Conservation (phyloP, 2,888 invertebrate species). For the Heliconius ismenius region DNA sequence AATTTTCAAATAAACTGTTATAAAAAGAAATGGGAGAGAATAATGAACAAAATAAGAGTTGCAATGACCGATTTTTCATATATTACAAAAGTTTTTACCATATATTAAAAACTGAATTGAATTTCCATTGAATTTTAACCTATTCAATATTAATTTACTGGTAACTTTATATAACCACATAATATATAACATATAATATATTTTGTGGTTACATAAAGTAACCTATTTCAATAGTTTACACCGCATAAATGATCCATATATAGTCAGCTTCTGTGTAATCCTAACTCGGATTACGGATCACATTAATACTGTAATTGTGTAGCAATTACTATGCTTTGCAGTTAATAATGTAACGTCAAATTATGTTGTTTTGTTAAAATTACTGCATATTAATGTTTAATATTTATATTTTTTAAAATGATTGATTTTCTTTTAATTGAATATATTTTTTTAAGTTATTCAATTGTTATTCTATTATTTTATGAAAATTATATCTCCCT, state of each 20-base stretch:
- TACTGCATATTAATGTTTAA: background rate
- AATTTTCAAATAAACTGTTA: no score
- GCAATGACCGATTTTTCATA: background rate
- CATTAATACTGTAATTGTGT: constrained; percentile 15
- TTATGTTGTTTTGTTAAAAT: background rate
- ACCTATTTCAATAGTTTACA: constrained; percentile 19
- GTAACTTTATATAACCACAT: background rate
- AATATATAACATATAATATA: background rate
- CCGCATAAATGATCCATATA: constrained; percentile 10
- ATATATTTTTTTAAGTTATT: background rate
- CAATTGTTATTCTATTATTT: background rate
- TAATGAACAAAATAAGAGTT: background rate
- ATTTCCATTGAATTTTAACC: background rate
- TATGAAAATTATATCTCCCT: background rate
- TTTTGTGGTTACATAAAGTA: constrained; percentile 5
- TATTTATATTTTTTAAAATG: no score
- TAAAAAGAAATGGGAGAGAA: no score
- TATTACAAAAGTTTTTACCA: no score
- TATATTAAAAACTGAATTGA: background rate
- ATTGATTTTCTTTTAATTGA: no score
- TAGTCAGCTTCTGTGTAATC: constrained; percentile 23
- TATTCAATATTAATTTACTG: background rate
- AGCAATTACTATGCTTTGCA: constrained; percentile 13
- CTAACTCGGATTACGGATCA: constrained; percentile 19
- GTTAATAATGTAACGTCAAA: background rate